These are phyloP conservation scores for Paracanthobrama guichenoti DNA, from an alignment of 2,113 vertebrate species.

Conservation along the genomic window DNA sequence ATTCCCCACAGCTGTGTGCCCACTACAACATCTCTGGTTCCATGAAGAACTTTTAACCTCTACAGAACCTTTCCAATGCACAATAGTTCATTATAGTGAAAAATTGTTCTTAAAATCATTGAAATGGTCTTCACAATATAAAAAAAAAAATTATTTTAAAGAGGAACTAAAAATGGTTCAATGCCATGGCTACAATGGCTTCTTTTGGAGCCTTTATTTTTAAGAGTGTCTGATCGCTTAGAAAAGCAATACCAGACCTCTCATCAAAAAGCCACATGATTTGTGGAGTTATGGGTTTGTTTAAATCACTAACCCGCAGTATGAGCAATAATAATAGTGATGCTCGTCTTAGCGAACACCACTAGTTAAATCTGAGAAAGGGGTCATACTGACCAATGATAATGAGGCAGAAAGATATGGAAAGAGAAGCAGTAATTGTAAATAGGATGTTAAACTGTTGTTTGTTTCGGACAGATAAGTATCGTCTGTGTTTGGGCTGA, in stretches of 20 bases:
- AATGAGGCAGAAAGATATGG: constrained; percentile 36
- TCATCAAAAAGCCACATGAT: neutral
- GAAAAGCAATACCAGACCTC: neutral
- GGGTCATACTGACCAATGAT: constrained; percentile 59
- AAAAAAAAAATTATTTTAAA: neutral
- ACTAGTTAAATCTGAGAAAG: constrained; percentile 35
- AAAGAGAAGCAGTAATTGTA: constrained; percentile 70
- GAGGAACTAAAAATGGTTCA: neutral
- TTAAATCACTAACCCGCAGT: neutral
- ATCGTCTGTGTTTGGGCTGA: constrained; percentile 60
- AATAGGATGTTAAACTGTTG: constrained; percentile 66
- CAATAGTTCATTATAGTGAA: neutral
- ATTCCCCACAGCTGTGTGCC: constrained; percentile 74
- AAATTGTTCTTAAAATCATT: neutral
- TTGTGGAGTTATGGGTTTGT: neutral
- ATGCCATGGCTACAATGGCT: neutral
- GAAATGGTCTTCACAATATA: neutral
- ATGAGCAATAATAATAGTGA: neutral
- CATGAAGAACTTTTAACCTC: too few species aligned
- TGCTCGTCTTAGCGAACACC: neutral
- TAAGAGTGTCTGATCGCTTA: neutral
- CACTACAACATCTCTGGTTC: constrained; percentile 54
- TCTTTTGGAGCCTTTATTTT: neutral
- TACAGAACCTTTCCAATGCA: constrained; percentile 24
- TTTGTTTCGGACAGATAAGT: constrained; percentile 64